A percentile compares a stretch with the other conserved stretches of the same genome.
phyloP scores from a whole-genome alignment of 2,888 invertebrate species.

The Caenorhabditis afra region DNA sequence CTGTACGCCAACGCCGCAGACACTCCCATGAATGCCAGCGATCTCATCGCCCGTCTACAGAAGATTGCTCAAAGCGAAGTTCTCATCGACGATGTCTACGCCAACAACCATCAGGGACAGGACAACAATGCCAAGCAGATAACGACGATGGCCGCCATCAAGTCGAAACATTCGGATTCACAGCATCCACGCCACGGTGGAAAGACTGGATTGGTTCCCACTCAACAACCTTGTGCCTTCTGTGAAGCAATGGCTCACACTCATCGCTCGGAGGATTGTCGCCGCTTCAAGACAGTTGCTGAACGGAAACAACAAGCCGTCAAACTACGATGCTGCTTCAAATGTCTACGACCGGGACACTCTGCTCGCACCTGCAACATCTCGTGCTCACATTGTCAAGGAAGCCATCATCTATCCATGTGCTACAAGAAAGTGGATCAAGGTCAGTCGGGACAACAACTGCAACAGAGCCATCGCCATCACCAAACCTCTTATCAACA shows the following conservation, averaged over 20 bases:
- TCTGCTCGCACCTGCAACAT: too few species aligned
- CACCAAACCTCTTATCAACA: too few species aligned
- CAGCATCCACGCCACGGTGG: too few species aligned
- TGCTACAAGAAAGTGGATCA: neutral
- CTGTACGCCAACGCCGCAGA: conserved; percentile 2
- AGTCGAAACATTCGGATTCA: too few species aligned
- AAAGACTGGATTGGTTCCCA: neutral
- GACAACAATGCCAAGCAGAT: too few species aligned
- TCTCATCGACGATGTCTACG: too few species aligned
- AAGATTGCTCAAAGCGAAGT: neutral
- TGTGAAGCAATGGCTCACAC: too few species aligned
- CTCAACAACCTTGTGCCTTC: too few species aligned
- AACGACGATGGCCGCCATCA: too few species aligned
- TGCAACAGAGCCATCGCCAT: conserved; percentile 7
- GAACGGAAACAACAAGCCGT: conserved; percentile 1
- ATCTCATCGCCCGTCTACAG: neutral
- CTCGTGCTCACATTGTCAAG: conserved; percentile 2
- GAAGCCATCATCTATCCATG: conserved; percentile 3
- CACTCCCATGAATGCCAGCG: conserved; percentile 3
- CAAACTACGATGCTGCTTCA: conserved; percentile 2
- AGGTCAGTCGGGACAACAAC: neutral
- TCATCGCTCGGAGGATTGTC: too few species aligned
- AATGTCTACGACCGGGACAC: neutral
- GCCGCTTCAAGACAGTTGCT: neutral
- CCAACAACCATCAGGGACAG: too few species aligned